These are phyloP conservation scores for Rallus limicola DNA, from an alignment of 2,113 vertebrate species.

Conservation along the genomic window DNA sequence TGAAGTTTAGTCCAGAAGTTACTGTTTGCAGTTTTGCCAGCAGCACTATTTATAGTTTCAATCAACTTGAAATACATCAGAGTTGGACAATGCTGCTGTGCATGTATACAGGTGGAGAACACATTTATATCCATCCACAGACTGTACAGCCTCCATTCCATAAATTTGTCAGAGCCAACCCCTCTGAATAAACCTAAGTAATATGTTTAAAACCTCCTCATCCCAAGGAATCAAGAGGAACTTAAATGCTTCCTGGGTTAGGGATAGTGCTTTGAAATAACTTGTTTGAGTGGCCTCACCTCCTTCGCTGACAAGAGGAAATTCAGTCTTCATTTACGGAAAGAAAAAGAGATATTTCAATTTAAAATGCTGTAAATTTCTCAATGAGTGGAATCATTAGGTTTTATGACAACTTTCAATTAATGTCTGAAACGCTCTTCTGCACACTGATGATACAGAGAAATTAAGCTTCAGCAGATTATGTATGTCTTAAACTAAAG, in stretches of 20 bases:
- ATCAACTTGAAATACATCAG: conserved; percentile 61
- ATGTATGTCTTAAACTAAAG: neutral
- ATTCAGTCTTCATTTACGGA: neutral
- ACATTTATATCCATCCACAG: conserved; percentile 34
- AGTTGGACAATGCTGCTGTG: conserved; percentile 51
- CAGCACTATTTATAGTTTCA: conserved; percentile 64
- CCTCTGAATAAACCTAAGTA: conserved; percentile 8
- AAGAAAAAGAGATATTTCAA: neutral
- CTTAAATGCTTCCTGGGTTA: conserved; percentile 11
- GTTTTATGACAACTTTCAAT: neutral
- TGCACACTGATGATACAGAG: neutral
- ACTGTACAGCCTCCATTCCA: neutral
- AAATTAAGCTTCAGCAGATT: neutral
- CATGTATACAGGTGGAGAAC: conserved; percentile 68
- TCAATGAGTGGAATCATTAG: neutral
- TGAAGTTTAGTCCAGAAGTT: conserved; percentile 60
- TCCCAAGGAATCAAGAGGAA: neutral
- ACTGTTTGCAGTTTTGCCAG: conserved; percentile 72
- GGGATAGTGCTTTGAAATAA: neutral
- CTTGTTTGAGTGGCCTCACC: neutral
- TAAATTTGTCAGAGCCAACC: neutral
- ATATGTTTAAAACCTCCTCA: conserved; percentile 12
- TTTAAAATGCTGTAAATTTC: neutral
- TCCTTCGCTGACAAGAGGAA: neutral
- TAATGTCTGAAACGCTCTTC: neutral